A percentile compares a stretch with the other conserved stretches of the same genome.
These are phyloP conservation scores for Campoplex capitator DNA, from an alignment of 2,888 invertebrate species.

Conservation along the genomic window DNA sequence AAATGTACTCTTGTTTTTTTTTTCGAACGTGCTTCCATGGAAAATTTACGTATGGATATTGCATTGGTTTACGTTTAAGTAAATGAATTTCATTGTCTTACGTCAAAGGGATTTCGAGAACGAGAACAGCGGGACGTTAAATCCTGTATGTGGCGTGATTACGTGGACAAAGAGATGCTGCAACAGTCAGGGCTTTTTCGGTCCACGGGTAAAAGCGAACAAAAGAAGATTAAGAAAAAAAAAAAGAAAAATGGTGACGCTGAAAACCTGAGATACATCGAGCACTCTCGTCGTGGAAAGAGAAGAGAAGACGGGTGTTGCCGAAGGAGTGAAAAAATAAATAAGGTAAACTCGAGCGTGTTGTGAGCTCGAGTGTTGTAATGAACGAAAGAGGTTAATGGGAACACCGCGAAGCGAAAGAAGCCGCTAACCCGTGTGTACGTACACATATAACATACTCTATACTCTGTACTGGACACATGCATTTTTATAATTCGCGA, in stretches of 20 bases:
- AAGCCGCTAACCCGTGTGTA: slow-evolving; percentile 62
- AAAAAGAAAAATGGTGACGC: slow-evolving; percentile 24
- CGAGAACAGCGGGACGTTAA: slow-evolving; percentile 29
- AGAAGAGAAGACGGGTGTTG: slow-evolving; percentile 50
- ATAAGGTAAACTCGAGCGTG: slow-evolving; percentile 66
- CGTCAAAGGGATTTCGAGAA: slow-evolving; percentile 26
- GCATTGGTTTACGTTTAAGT: not conserved
- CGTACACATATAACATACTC: slow-evolving; percentile 2
- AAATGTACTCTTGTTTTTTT: not conserved
- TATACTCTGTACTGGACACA: slow-evolving; percentile 22
- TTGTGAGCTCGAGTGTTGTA: slow-evolving; percentile 64
- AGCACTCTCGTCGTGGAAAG: slow-evolving; percentile 41
- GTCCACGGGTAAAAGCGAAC: slow-evolving; percentile 34
- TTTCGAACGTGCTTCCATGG: not conserved
- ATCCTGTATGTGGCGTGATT: slow-evolving; percentile 63
- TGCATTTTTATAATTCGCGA: slow-evolving; percentile 69
- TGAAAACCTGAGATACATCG: slow-evolving; percentile 53
- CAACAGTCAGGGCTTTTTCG: slow-evolving; percentile 26
- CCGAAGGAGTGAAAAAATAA: slow-evolving; percentile 66
- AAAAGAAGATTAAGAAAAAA: slow-evolving; percentile 48
- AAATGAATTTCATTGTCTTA: slow-evolving; percentile 21
- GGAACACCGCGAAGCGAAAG: slow-evolving; percentile 68
- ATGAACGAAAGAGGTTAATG: slow-evolving; percentile 71
- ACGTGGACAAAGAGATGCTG: slow-evolving; percentile 53
- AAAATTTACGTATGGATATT: not conserved